Evolutionary conservation across 2,113 vertebrate genomes (phyloP).

Genomic region (Atrichornis clamosus): DNA sequence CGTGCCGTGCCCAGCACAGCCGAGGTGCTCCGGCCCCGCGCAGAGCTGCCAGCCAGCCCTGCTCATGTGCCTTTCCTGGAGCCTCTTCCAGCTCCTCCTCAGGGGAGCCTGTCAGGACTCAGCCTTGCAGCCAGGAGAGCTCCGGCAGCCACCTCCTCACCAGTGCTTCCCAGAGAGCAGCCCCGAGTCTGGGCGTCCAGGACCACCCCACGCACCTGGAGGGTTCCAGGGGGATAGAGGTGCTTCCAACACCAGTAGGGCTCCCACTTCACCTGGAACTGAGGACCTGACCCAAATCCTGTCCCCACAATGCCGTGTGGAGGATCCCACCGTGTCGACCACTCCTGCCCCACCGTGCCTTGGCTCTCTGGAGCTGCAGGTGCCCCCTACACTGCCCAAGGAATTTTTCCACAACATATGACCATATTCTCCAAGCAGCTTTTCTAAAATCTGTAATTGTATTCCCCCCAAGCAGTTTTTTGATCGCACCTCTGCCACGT

Average conservation of each 20-base stretch:
- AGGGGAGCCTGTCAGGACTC: not conserved
- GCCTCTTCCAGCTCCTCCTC: conserved; percentile 31
- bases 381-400: fast-evolving
- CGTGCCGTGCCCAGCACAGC: not conserved
- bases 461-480: not conserved
- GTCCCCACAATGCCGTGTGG: fast-evolving
- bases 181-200: fast-evolving
- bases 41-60: not conserved
- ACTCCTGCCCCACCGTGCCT: no score
- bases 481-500: not conserved
- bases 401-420: not conserved
- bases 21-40: not conserved
- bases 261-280: not conserved
- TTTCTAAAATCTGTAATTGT: not conserved
- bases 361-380: fast-evolving
- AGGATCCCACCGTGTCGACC: fast-evolving
- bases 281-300: not conserved
- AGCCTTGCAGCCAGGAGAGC: not conserved
- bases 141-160: not conserved
- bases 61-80: conserved; percentile 45
- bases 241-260: fast-evolving
- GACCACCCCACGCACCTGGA: fast-evolving
- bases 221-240: fast-evolving
- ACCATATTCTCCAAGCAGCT: not conserved
- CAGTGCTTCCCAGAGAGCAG: not conserved